Conservation (phyloP, 2,888 invertebrate species). For the Apantesis nais region DNA sequence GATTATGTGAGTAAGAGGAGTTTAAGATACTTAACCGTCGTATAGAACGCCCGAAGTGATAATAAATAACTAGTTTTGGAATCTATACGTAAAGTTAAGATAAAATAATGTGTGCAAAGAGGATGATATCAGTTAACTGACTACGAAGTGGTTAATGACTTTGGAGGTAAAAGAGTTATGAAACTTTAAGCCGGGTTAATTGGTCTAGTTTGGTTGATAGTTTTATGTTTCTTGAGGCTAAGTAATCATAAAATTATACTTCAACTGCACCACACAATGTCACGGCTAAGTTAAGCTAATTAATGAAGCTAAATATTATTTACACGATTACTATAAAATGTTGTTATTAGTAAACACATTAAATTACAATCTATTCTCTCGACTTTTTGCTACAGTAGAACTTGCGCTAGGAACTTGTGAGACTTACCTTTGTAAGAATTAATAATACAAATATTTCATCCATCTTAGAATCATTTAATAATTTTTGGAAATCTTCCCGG, state of each 20-base stretch:
- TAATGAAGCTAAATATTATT: too few species aligned
- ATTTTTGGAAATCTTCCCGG: neutral
- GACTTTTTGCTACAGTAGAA: too few species aligned
- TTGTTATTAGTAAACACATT: too few species aligned
- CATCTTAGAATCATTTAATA: neutral
- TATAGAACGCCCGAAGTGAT: neutral
- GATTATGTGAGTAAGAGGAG: neutral
- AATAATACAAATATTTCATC: neutral
- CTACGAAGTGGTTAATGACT: neutral
- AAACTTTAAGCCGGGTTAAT: neutral
- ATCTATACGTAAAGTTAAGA: neutral
- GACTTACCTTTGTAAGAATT: too few species aligned
- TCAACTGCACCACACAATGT: too few species aligned
- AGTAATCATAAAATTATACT: too few species aligned
- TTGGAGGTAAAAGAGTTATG: neutral
- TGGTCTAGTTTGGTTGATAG: neutral
- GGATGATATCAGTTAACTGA: neutral
- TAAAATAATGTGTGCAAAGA: neutral
- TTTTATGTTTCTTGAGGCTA: too few species aligned
- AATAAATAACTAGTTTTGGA: neutral
- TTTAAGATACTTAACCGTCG: neutral
- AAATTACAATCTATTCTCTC: too few species aligned
- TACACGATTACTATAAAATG: too few species aligned
- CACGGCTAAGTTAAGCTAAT: too few species aligned
- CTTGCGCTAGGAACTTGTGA: too few species aligned